Evolutionary conservation across 1,140 invertebrate species (phyloP), one percentile per base, ranked within the genome.

Genomic region (Bombus fervidus): DNA sequence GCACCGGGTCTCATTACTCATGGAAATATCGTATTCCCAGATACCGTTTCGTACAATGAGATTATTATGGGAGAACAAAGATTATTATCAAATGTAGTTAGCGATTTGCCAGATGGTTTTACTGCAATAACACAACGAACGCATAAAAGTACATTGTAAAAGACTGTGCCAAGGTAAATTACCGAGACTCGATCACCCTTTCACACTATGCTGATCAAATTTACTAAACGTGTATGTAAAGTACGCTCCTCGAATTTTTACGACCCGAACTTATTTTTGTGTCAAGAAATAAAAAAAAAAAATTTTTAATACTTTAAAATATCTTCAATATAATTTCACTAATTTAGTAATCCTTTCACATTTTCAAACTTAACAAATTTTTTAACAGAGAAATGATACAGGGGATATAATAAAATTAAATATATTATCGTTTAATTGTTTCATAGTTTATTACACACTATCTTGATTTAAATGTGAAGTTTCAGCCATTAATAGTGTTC

Each of bases 141-240:
- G 10, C 71, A n/a, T 64, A 12, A 66, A 64, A 18, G 59, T 66
- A 83, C 15, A 31, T 5, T 39, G 8, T 39, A 68, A 77, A 84
- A 79, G 83, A 84, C 47, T 83, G 74, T 83, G 81, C 43, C 81
- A 83, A 83, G 81, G 81, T 83, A 53, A 83, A 77, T 77, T 39
- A 69, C 41, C 28, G 47, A 37, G 41, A 9, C n/a, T 75, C 41
- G 64, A 71, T 71, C 53, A 68, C 53, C 69, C 81, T 72, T 84
- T 84, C 53, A 62, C 53, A 57, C 34, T 41, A n/a, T 31, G 1
- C 34, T 53, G 59, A 57, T 77, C 62, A 57, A 28, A 31, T 82
- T 25, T n/a, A 15, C 12, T 53, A 22, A 22, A 53, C 47, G 0
- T 53, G 18, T 53, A 53, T 53, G 5, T 53, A 53, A 53, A 22